Conservation (phyloP, 2,797 vertebrate genomes). For the Ptychobarbus kaznakovi region DNA sequence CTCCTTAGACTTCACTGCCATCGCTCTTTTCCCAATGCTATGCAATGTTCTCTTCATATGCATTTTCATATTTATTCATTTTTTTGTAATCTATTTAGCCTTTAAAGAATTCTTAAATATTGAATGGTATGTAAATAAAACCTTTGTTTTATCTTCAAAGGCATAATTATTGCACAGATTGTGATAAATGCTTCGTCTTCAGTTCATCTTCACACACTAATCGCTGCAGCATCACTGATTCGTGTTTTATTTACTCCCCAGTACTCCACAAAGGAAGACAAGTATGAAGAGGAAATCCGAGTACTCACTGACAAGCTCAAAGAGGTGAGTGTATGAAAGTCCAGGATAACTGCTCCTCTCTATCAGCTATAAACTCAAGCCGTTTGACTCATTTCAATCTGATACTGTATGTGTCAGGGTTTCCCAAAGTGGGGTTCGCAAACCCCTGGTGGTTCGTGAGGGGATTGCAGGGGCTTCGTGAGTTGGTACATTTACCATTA, state of each 20-base stretch:
- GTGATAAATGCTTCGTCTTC: neutral
- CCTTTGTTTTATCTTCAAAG: neutral
- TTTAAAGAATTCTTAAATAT: neutral
- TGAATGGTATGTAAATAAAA: neutral
- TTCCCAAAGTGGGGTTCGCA: too few relatives aligned
- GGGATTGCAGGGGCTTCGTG: too few relatives aligned
- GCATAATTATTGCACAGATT: neutral
- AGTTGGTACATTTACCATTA: too few relatives aligned
- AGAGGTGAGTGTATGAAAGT: conserved; percentile 81
- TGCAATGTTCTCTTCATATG: neutral
- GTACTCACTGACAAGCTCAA: conserved; percentile 94
- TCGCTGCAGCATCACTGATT: neutral
- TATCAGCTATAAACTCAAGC: neutral
- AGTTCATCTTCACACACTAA: neutral
- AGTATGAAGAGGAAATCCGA: conserved; percentile 97
- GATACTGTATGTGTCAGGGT: neutral
- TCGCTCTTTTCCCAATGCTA: neutral
- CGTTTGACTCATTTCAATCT: neutral
- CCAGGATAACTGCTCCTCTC: neutral
- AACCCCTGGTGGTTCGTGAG: too few relatives aligned
- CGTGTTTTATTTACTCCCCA: conserved; percentile 69
- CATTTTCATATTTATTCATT: neutral
- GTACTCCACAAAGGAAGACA: conserved; percentile 98
- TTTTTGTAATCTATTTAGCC: neutral
- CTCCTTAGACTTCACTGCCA: neutral